These are phyloP conservation scores for Chelonus insularis DNA, from an alignment of 1,140 invertebrate genomes.

Conservation along the genomic window DNA sequence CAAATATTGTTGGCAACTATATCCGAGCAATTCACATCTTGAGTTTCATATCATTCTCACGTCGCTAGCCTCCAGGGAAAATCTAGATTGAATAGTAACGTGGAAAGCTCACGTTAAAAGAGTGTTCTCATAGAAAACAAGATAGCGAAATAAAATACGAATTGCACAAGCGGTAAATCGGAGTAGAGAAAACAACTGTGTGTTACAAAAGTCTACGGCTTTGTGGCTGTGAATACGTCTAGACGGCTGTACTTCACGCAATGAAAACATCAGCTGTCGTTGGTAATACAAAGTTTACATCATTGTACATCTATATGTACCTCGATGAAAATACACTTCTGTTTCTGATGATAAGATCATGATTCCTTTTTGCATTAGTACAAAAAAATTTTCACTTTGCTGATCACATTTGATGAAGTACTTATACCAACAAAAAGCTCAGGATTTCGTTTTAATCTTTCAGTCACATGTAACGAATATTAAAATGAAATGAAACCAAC, in stretches of 20 bases:
- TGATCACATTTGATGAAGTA: too few species aligned
- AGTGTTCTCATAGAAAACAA: background rate
- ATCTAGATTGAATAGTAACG: slow-evolving; percentile 5
- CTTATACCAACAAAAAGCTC: too few species aligned
- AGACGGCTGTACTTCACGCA: slow-evolving; percentile 11
- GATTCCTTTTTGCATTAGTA: too few species aligned
- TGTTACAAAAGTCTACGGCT: slow-evolving; percentile 5
- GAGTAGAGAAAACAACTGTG: background rate
- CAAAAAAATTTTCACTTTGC: too few species aligned
- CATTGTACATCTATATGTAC: background rate
- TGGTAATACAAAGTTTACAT: background rate
- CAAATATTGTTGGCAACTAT: too few species aligned
- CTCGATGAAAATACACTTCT: too few species aligned
- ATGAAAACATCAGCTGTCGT: background rate
- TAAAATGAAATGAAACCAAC: too few species aligned
- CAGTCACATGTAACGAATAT: too few species aligned
- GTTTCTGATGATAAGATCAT: too few species aligned
- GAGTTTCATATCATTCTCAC: too few species aligned
- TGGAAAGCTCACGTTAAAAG: slow-evolving; percentile 4
- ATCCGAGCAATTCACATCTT: too few species aligned
- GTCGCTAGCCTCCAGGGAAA: background rate
- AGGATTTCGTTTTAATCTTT: too few species aligned
- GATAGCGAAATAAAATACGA: slow-evolving; percentile 8
- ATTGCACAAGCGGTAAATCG: slow-evolving; percentile 6
- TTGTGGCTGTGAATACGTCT: slow-evolving; percentile 9